Evolutionary conservation across 2,113 vertebrate genomes (phyloP).

Genomic region (Agapornis roseicollis): DNA sequence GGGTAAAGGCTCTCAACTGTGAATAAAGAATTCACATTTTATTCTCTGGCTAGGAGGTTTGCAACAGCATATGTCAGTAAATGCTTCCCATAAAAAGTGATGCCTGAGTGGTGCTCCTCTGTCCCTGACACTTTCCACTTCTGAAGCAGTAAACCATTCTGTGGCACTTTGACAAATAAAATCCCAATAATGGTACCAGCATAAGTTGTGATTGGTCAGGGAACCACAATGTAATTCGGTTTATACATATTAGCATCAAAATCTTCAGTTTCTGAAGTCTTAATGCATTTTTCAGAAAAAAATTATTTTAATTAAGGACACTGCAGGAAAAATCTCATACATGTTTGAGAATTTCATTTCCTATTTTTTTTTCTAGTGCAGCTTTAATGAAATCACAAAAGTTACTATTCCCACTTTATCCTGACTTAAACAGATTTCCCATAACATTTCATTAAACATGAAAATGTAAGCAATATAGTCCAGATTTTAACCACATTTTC

Average conservation of each 20-base stretch:
- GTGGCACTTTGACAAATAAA: not conserved
- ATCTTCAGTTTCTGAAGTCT: not conserved
- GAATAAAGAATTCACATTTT: not conserved
- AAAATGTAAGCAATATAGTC: not conserved
- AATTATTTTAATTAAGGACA: not conserved
- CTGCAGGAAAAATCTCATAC: not conserved
- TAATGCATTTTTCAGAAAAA: not conserved
- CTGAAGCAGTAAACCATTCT: not conserved
- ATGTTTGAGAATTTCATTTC: not conserved
- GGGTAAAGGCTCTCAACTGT: not conserved
- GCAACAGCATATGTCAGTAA: not conserved
- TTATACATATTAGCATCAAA: not conserved
- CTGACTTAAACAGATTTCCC: not conserved
- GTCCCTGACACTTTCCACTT: not conserved
- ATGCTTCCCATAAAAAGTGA: not conserved
- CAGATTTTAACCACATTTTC: not conserved
- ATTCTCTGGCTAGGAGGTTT: not conserved
- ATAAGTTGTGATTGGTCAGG: not conserved
- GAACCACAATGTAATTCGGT: not conserved
- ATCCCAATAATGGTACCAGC: not conserved
- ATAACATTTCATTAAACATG: not conserved
- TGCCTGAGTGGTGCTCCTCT: not conserved
- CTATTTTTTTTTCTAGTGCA: not conserved
- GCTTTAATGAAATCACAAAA: not conserved
- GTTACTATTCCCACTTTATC: not conserved